phyloP scores from a whole-genome alignment of 2,888 invertebrate species.

The Eupithecia centaureata region DNA sequence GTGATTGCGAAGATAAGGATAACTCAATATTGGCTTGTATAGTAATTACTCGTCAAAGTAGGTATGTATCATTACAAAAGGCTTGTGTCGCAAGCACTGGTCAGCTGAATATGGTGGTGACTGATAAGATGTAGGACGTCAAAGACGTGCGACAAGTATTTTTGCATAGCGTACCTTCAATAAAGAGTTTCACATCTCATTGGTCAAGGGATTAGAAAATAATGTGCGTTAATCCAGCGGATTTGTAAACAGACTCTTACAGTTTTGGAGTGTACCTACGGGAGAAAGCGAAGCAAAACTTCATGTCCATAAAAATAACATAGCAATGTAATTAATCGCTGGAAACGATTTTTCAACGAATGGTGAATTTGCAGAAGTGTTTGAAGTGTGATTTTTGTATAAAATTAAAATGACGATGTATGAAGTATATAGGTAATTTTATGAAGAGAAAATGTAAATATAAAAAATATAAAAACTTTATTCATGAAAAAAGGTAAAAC shows the following conservation, averaged over 20 bases:
- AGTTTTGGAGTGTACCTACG: background rate
- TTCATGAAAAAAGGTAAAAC: background rate
- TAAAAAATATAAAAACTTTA: too few species aligned
- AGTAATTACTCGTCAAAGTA: constrained; percentile 33
- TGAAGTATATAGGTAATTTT: too few species aligned
- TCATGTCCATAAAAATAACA: background rate
- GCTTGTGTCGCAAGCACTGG: constrained; percentile 35
- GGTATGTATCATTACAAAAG: constrained; percentile 32
- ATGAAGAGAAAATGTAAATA: too few species aligned
- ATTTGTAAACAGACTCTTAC: background rate
- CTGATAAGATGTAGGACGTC: constrained; percentile 22
- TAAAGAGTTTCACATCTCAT: background rate
- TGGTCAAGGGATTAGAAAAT: background rate
- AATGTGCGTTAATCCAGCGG: background rate
- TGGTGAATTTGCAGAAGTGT: background rate
- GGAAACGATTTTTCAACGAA: too few species aligned
- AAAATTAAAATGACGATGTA: background rate
- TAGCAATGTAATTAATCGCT: too few species aligned
- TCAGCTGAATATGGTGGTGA: constrained; percentile 23
- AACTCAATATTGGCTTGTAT: constrained; percentile 24
- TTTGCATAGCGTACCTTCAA: background rate
- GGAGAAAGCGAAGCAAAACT: background rate
- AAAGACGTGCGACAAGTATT: constrained; percentile 4
- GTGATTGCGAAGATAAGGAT: constrained; percentile 34
- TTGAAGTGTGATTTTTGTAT: too few species aligned